Evolutionary conservation across 2,888 invertebrate species (phyloP).

Genomic region (Melipona bicolor): DNA sequence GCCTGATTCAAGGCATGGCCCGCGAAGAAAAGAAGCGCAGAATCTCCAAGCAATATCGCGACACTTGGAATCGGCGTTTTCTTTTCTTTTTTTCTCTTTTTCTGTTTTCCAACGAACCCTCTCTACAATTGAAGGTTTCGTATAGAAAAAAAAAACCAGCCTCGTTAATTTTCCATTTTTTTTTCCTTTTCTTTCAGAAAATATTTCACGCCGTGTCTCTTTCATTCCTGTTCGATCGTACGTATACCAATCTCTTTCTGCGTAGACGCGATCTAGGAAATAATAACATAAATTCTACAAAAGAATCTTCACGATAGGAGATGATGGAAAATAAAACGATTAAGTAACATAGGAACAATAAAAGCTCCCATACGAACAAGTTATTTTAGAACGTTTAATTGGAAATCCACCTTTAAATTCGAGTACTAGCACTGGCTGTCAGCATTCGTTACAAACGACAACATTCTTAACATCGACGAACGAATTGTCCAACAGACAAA

Average conservation of each 20-base stretch:
- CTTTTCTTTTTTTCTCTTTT: background rate
- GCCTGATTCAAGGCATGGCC: conserved; percentile 63
- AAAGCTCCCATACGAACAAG: too few relatives aligned
- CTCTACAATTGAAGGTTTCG: background rate
- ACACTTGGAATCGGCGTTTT: conserved; percentile 25
- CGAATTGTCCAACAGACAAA: too few relatives aligned
- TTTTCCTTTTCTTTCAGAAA: background rate
- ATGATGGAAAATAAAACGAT: too few relatives aligned
- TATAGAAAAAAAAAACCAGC: background rate
- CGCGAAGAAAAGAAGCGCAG: conserved; percentile 35
- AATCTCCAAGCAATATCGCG: conserved; percentile 23
- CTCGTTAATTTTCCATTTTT: background rate
- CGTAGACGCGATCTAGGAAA: background rate
- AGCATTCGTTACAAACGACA: too few relatives aligned
- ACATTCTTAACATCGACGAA: too few relatives aligned
- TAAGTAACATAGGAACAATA: too few relatives aligned
- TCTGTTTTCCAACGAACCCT: background rate
- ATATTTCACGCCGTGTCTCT: background rate
- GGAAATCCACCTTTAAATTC: too few relatives aligned
- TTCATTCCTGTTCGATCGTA: background rate
- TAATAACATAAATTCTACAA: background rate
- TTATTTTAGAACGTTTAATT: too few relatives aligned
- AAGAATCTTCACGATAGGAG: background rate
- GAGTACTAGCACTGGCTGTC: too few relatives aligned
- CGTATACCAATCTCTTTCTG: too few relatives aligned